These are phyloP conservation scores for Coccyzus lansbergi DNA, from an alignment of 2,797 vertebrate species.

Conservation along the genomic window DNA sequence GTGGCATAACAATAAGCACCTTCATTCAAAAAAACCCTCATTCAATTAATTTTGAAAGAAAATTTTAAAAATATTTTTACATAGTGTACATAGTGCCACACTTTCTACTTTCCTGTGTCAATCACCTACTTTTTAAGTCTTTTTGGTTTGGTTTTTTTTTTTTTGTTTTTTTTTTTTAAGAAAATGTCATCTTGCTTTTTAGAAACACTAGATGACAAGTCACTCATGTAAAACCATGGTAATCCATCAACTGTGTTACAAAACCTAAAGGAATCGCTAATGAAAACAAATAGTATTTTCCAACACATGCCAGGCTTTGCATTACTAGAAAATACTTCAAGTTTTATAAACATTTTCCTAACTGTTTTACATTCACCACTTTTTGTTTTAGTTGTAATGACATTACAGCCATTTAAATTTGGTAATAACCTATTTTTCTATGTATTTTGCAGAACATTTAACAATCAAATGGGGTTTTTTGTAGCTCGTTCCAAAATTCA, in stretches of 20 bases:
- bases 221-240: slow-evolving; percentile 31
- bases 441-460: slow-evolving; percentile 26
- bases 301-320: background rate
- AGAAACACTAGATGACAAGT: slow-evolving; percentile 29
- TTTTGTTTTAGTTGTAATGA: slow-evolving; percentile 18
- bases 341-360: slow-evolving; percentile 59
- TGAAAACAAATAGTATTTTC: slow-evolving; percentile 63
- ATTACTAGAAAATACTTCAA: slow-evolving; percentile 35
- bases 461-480: background rate
- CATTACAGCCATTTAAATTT: background rate
- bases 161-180: slow-evolving; percentile 57
- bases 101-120: slow-evolving; percentile 47
- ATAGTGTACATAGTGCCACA: slow-evolving; percentile 1
- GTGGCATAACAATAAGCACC: slow-evolving; percentile 23
- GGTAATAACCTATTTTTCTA: slow-evolving; percentile 24
- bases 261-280: slow-evolving; percentile 66
- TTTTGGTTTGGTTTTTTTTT: slow-evolving; percentile 54
- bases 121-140: slow-evolving; percentile 53
- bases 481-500: slow-evolving; percentile 17
- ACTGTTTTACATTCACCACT: slow-evolving; percentile 18
- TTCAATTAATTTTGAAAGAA: background rate
- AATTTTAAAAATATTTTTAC: background rate
- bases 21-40: background rate
- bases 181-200: slow-evolving; percentile 55
- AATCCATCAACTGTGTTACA: slow-evolving; percentile 59